phyloP scores from a whole-genome alignment of 2,797 vertebrate genomes.

The Xenopus petersii region DNA sequence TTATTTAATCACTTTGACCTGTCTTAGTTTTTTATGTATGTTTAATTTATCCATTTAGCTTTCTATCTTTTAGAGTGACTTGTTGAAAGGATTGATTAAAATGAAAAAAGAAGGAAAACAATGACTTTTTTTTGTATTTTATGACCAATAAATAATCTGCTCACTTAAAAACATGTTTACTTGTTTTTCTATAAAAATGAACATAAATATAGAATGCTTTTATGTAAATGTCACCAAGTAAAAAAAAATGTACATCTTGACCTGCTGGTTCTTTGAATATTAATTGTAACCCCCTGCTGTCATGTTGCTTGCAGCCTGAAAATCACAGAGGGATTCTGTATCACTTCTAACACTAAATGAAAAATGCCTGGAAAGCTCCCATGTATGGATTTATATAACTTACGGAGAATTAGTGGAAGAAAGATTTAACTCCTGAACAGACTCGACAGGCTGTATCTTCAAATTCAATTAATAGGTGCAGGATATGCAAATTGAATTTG shows the following conservation, averaged over 20 bases:
- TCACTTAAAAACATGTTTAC: background rate
- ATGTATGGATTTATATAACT: slow-evolving; percentile 47
- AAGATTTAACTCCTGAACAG: slow-evolving; percentile 34
- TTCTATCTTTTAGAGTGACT: no score
- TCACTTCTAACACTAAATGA: slow-evolving; percentile 57
- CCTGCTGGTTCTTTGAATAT: slow-evolving; percentile 64
- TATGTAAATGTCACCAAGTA: background rate
- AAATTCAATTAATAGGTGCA: slow-evolving; percentile 31
- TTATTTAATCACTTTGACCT: no score
- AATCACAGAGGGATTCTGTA: slow-evolving; percentile 65
- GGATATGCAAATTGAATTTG: slow-evolving; percentile 29
- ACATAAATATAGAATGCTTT: background rate
- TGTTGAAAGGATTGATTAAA: no score
- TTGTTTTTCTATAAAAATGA: background rate
- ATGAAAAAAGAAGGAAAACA: no score
- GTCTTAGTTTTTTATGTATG: no score
- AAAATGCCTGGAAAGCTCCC: slow-evolving; percentile 68
- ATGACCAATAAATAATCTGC: no score
- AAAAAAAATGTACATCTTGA: slow-evolving; percentile 38
- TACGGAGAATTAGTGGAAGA: slow-evolving; percentile 4
- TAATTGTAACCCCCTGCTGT: slow-evolving; percentile 79
- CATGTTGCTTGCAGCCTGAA: slow-evolving; percentile 66
- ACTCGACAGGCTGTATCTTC: slow-evolving; percentile 35
- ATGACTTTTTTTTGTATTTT: no score
- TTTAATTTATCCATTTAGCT: no score